Conservation (phyloP, 2,113 vertebrate species). For the Uropsilus gracilis region DNA sequence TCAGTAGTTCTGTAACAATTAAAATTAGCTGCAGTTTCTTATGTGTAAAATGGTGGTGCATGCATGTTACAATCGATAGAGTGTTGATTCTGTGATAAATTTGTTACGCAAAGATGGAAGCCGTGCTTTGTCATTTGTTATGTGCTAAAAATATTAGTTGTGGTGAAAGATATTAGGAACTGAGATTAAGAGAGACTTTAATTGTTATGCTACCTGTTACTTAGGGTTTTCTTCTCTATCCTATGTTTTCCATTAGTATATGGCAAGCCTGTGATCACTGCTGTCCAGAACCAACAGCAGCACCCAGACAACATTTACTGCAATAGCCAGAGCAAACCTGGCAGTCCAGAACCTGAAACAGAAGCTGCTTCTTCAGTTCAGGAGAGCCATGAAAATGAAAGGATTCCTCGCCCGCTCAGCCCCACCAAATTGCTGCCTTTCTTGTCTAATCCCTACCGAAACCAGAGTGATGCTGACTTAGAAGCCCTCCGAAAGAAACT, state of each 20-base stretch:
- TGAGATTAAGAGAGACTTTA: not conserved
- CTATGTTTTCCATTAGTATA: conserved; percentile 88
- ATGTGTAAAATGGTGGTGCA: not conserved
- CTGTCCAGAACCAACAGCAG: conserved; percentile 77
- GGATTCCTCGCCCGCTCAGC: conserved; percentile 96
- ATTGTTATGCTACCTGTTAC: not conserved
- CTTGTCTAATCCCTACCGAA: conserved; percentile 95
- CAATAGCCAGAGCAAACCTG: conserved; percentile 84
- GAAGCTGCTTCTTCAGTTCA: conserved; percentile 69
- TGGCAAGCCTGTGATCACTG: conserved; percentile 93
- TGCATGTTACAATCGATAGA: not conserved
- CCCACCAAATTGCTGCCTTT: conserved; percentile 98
- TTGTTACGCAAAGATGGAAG: not conserved
- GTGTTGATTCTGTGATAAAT: not conserved
- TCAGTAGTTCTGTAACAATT: not conserved
- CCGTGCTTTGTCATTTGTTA: not conserved
- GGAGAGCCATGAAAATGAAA: conserved; percentile 89
- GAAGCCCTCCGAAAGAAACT: conserved; percentile 96
- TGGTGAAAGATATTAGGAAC: not conserved
- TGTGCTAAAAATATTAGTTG: not conserved
- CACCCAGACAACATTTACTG: conserved; percentile 88
- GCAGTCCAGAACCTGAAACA: conserved; percentile 86
- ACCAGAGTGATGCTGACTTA: conserved; percentile 96
- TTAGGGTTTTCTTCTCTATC: not conserved
- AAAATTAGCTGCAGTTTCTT: not conserved